A percentile compares a stretch with the other conserved stretches of the same genome.
Evolutionary conservation across 1,140 invertebrate species (phyloP).

Genomic region (Zaprionus capensis): DNA sequence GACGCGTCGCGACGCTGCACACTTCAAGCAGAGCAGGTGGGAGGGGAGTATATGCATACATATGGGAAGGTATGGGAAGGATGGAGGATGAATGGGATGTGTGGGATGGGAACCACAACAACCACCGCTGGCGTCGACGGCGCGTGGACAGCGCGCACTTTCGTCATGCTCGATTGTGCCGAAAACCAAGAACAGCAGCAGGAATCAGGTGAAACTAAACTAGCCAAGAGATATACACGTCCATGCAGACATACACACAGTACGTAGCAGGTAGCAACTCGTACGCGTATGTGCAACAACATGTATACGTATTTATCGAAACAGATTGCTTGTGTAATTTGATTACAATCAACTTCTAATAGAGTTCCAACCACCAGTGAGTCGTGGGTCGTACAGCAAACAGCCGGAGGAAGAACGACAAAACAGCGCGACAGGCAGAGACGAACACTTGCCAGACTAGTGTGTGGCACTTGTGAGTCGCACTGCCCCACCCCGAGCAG

Average conservation of each 20-base stretch:
- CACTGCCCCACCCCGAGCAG: background rate
- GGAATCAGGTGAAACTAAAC: constrained; percentile 10
- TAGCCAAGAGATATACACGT: constrained; percentile 32
- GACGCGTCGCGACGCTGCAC: constrained; percentile 47
- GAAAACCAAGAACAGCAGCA: constrained; percentile 64
- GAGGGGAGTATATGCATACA: constrained; percentile 16
- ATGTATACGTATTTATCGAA: constrained; percentile 27
- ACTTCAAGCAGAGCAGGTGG: constrained; percentile 50
- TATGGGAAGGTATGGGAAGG: background rate
- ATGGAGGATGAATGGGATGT: constrained; percentile 1
- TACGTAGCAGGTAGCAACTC: background rate
- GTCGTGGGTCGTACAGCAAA: constrained; percentile 2
- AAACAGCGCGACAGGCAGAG: background rate
- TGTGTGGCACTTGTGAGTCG: constrained; percentile 7
- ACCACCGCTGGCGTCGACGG: constrained; percentile 60
- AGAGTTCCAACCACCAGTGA: constrained; percentile 67
- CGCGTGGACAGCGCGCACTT: constrained; percentile 72
- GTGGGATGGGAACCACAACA: constrained; percentile 44
- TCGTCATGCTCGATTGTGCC: constrained; percentile 81
- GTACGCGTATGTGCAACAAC: background rate
- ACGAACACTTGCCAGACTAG: background rate
- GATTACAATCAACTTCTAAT: constrained; percentile 83
- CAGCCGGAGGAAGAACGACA: constrained; percentile 5
- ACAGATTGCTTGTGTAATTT: constrained; percentile 84
- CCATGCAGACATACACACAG: background rate